Conservation (phyloP, 2,888 invertebrate species). For the Liopterus haemorrhoidalis region DNA sequence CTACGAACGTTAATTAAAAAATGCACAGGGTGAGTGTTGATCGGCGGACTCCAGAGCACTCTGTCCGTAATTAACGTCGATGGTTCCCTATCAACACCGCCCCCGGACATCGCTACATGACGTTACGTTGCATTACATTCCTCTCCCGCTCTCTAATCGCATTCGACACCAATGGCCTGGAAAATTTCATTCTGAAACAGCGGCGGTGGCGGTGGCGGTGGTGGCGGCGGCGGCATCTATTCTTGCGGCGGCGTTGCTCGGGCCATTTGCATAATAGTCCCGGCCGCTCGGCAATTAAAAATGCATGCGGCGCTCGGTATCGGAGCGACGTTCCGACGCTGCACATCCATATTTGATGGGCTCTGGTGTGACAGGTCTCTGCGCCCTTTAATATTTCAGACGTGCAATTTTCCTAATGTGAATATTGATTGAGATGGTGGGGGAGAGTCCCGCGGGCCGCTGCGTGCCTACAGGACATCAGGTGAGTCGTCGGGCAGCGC, state of each 20-base stretch:
- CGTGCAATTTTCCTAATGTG: too few species aligned
- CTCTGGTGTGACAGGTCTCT: conserved; percentile 32
- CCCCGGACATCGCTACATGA: too few species aligned
- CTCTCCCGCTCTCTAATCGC: too few species aligned
- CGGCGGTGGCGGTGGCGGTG: conserved; percentile 26
- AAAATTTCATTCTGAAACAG: conserved; percentile 43
- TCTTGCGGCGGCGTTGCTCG: conserved; percentile 36
- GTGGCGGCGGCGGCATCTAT: conserved; percentile 37
- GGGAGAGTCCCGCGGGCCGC: background rate
- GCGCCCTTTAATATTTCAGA: too few species aligned
- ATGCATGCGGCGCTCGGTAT: conserved; percentile 43
- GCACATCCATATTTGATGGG: conserved; percentile 37
- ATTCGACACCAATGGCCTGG: conserved; percentile 46
- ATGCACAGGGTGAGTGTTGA: too few species aligned
- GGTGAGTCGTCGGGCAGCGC: conserved; percentile 4
- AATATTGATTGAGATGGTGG: background rate
- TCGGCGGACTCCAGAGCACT: too few species aligned
- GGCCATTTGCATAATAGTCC: conserved; percentile 44
- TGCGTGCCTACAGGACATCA: background rate
- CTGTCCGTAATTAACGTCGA: too few species aligned
- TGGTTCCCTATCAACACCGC: too few species aligned
- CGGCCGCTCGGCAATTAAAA: conserved; percentile 42
- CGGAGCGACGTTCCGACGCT: conserved; percentile 34
- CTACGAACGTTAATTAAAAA: too few species aligned
- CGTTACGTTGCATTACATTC: too few species aligned